phyloP scores from a whole-genome alignment of 2,888 invertebrate species.

The Meliscaeva auricollis region DNA sequence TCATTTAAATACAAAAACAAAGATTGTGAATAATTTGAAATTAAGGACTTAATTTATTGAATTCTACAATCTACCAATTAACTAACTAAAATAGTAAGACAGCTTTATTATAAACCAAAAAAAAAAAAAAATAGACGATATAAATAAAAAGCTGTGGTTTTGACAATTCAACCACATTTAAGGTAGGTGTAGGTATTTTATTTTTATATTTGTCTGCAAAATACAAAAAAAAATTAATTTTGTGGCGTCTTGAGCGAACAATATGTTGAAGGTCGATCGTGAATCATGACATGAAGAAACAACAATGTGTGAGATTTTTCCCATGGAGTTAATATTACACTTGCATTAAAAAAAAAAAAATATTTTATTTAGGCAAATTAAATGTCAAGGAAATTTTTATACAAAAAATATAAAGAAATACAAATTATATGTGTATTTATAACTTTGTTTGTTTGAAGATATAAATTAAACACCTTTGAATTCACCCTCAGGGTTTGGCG shows the following conservation, averaged over 20 bases:
- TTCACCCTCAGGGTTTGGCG: too few species aligned
- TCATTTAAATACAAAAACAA: too few species aligned
- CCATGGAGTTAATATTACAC: conserved; percentile 9
- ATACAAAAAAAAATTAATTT: background rate
- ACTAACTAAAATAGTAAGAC: background rate
- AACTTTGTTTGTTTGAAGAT: background rate
- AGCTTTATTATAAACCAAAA: background rate
- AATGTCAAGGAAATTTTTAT: conserved; percentile 4
- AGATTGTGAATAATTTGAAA: background rate
- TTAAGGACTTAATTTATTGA: background rate
- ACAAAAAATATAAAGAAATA: background rate
- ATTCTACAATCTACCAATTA: background rate
- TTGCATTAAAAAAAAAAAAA: background rate
- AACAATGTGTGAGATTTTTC: conserved; percentile 29
- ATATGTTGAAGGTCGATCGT: conserved; percentile 19
- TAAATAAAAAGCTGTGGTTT: conserved; percentile 16
- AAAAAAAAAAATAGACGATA: background rate
- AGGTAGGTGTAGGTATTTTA: background rate
- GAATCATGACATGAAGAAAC: conserved; percentile 8
- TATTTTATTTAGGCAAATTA: conserved; percentile 6
- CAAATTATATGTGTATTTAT: background rate
- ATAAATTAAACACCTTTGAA: too few species aligned
- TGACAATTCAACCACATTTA: conserved; percentile 15
- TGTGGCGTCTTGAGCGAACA: conserved; percentile 26
- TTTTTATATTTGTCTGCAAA: conserved; percentile 23